Percentiles rank a stretch among this genome's conserved stretches.
Conservation (phyloP, 2,888 invertebrate genomes). For the Idaea dimidiata region DNA sequence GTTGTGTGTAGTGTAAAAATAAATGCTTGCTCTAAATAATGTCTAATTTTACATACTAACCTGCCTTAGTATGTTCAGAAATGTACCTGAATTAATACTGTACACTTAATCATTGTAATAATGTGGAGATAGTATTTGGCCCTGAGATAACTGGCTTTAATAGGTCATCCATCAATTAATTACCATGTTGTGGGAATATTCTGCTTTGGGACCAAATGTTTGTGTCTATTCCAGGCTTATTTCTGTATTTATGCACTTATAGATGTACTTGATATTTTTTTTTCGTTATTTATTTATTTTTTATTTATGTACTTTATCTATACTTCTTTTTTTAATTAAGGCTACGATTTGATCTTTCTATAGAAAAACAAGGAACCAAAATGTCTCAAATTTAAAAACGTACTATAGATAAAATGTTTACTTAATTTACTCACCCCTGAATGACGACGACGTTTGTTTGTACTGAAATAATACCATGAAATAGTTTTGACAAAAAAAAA, state of each 20-base stretch:
- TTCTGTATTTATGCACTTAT: neutral
- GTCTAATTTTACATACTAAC: slow-evolving; percentile 26
- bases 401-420: too few relatives aligned
- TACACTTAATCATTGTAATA: neutral
- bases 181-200: neutral
- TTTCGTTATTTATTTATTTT: neutral
- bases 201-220: neutral
- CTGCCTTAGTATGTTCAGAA: slow-evolving; percentile 17
- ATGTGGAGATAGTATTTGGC: neutral
- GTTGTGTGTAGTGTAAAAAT: slow-evolving; percentile 30
- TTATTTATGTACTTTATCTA: neutral
- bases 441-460: too few relatives aligned
- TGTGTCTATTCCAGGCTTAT: neutral
- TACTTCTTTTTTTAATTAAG: too few relatives aligned
- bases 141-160: slow-evolving; percentile 7
- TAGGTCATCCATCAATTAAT: slow-evolving; percentile 3
- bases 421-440: too few relatives aligned
- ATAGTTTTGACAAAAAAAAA: too few relatives aligned
- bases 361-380: too few relatives aligned
- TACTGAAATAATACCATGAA: too few relatives aligned
- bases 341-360: too few relatives aligned
- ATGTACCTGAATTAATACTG: neutral
- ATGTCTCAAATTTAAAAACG: too few relatives aligned
- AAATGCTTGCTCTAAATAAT: slow-evolving; percentile 31
- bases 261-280: neutral